These are phyloP conservation scores for Lithosia quadra DNA, from an alignment of 2,888 invertebrate genomes.

Conservation along the genomic window DNA sequence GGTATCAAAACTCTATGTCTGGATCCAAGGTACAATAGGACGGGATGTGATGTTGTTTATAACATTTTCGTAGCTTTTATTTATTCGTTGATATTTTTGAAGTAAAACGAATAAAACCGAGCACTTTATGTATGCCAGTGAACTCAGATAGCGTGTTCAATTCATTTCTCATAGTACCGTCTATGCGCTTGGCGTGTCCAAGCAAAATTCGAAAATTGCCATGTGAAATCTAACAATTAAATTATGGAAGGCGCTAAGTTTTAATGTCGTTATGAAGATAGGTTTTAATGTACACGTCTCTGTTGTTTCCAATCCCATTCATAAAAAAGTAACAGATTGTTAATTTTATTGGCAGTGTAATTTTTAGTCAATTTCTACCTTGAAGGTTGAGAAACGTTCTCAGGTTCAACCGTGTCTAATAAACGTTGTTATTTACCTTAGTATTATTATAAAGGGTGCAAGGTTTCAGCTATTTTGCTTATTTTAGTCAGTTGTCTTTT, in stretches of 20 bases:
- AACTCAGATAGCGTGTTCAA: slow-evolving; percentile 53
- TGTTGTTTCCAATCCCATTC: slow-evolving; percentile 48
- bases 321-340: slow-evolving; percentile 37
- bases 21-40: slow-evolving; percentile 34
- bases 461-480: neutral
- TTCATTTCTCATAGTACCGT: slow-evolving; percentile 55
- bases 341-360: slow-evolving; percentile 35
- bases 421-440: neutral
- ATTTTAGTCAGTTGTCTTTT: neutral
- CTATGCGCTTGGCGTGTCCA: slow-evolving; percentile 52
- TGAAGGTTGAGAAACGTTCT: slow-evolving; percentile 17
- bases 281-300: slow-evolving; percentile 33
- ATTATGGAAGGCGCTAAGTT: slow-evolving; percentile 55
- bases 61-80: slow-evolving; percentile 19
- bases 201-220: slow-evolving; percentile 57
- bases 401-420: slow-evolving; percentile 9
- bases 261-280: slow-evolving; percentile 44
- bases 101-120: slow-evolving; percentile 45
- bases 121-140: slow-evolving; percentile 53
- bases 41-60: slow-evolving; percentile 35
- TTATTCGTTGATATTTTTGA: slow-evolving; percentile 28
- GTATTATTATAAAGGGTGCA: neutral
- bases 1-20: slow-evolving; percentile 15
- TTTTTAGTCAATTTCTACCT: slow-evolving; percentile 24
- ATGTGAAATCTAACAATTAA: slow-evolving; percentile 56